These are phyloP conservation scores for Hydrolagus colliei DNA, from an alignment of 2,797 vertebrate species.

Conservation along the genomic window DNA sequence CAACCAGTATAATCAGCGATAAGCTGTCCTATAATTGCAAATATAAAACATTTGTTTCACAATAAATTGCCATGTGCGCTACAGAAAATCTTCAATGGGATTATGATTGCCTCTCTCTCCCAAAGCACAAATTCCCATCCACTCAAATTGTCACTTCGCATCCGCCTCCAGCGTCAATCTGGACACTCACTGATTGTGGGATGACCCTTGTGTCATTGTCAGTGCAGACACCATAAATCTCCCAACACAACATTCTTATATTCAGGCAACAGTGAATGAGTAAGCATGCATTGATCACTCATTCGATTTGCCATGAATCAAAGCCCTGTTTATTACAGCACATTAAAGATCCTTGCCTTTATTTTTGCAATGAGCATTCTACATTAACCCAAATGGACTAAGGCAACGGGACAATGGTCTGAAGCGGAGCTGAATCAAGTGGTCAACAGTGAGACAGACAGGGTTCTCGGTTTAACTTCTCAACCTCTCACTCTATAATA, in stretches of 20 bases:
- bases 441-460: not conserved
- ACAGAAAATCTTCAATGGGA: not conserved
- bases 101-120: not conserved
- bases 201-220: no score
- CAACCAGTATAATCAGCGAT: not conserved
- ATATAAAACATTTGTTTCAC: not conserved
- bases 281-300: no score
- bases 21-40: not conserved
- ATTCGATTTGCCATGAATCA: no score
- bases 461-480: not conserved
- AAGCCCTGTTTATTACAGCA: not conserved
- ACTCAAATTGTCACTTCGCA: not conserved
- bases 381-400: not conserved
- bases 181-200: no score
- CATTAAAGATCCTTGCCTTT: no score
- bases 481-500: not conserved
- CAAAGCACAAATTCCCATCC: not conserved
- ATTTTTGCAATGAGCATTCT: no score
- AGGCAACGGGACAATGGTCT: not conserved
- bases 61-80: not conserved
- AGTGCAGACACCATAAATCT: not conserved
- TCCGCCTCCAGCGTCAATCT: no score
- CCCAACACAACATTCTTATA: not conserved
- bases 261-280: not conserved
- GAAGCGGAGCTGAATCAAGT: not conserved